Evolutionary conservation across 2,113 vertebrate species (phyloP).

Genomic region (Gadus macrocephalus): DNA sequence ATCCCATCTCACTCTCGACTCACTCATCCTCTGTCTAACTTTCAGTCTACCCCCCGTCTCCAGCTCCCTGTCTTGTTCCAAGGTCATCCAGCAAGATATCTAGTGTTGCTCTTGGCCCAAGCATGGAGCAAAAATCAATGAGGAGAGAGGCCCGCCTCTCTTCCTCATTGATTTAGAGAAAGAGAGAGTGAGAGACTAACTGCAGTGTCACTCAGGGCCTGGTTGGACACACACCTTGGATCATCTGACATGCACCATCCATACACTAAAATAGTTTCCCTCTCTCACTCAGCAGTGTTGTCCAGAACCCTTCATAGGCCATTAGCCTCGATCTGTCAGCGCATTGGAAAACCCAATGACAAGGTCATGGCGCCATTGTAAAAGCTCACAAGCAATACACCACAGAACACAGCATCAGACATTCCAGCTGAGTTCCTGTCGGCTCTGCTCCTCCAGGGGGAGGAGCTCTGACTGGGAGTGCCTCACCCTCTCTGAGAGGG

Average conservation of each 20-base stretch:
- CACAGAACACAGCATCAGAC: neutral
- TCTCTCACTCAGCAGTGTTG: neutral
- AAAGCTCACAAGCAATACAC: constrained; percentile 67
- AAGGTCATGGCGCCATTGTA: constrained; percentile 34
- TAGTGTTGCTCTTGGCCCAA: constrained; percentile 13
- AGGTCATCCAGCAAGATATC: constrained; percentile 44
- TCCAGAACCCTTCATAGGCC: constrained; percentile 14
- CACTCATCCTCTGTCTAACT: too few relatives aligned
- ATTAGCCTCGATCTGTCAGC: constrained; percentile 47
- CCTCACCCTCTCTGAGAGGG: too few relatives aligned
- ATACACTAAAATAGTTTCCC: constrained; percentile 5
- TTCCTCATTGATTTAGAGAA: neutral
- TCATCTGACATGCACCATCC: constrained; percentile 13
- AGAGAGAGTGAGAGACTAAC: constrained; percentile 7
- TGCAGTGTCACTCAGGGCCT: constrained; percentile 5
- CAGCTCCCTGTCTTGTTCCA: constrained; percentile 24
- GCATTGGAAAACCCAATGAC: constrained; percentile 52
- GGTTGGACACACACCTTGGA: constrained; percentile 17
- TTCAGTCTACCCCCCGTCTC: neutral
- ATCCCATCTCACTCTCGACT: too few relatives aligned
- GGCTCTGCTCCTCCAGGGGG: too few relatives aligned
- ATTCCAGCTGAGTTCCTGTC: too few relatives aligned
- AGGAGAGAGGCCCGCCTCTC: constrained; percentile 39
- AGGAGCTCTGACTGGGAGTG: neutral
- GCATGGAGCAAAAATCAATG: constrained; percentile 59